Conservation (phyloP, 2,113 vertebrate genomes). For the Seriola rivoliana region DNA sequence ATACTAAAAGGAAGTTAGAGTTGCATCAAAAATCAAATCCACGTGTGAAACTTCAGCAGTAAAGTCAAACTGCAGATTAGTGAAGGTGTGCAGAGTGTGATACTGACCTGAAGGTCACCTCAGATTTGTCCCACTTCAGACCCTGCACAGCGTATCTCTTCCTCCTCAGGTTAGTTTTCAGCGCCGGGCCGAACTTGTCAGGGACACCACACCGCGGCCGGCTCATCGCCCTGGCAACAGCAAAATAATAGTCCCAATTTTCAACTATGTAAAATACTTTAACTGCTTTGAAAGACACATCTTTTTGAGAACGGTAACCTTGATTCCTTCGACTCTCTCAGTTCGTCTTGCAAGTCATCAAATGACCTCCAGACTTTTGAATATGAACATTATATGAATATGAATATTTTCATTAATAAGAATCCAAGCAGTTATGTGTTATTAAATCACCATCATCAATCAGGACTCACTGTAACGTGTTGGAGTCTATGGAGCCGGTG, state of each 20-base stretch:
- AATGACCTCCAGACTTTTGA: background rate
- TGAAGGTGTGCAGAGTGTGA: too few relatives aligned
- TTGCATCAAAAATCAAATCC: too few relatives aligned
- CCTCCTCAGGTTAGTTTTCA: constrained; percentile 92
- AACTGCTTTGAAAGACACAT: background rate
- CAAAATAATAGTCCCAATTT: background rate
- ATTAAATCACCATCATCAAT: background rate
- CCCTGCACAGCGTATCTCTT: constrained; percentile 92
- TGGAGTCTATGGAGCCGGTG: constrained; percentile 86
- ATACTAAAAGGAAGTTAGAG: too few relatives aligned
- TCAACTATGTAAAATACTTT: background rate
- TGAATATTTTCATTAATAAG: too few relatives aligned
- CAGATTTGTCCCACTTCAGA: constrained; percentile 90
- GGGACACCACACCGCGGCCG: constrained; percentile 91
- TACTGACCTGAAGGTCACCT: constrained; percentile 92
- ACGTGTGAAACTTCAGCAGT: too few relatives aligned
- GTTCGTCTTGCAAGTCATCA: background rate
- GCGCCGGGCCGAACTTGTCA: constrained; percentile 90
- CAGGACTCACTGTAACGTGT: constrained; percentile 87
- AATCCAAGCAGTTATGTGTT: background rate
- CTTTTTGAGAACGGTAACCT: background rate
- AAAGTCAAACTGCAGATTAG: too few relatives aligned
- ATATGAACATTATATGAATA: too few relatives aligned
- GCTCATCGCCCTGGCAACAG: constrained; percentile 88
- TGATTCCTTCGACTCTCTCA: background rate